Evolutionary conservation across 2,113 vertebrate genomes (phyloP), one percentile per base, ranked within the genome.

Genomic region (Pelusios castaneus): DNA sequence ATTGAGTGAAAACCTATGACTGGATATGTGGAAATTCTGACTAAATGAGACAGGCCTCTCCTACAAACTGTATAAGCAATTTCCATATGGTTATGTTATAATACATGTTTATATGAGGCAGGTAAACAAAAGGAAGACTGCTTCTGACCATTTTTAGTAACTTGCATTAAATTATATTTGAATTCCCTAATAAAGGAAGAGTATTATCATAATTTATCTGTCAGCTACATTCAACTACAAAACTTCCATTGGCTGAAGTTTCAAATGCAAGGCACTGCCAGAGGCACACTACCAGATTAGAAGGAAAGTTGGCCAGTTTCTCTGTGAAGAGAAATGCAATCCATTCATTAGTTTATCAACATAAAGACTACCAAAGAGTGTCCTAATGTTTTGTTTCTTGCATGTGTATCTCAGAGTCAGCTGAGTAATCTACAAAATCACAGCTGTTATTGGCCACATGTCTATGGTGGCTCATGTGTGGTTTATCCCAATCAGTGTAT

Each of bases 261-360:
- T 87, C 96, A 96, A 95, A 94, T 67, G 4, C 5, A 1, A 95
- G 97, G 95, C 95, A 97, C 86, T 9, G 43, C 94, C 97, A 94
- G 94, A 95, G 41, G 73, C 73, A 75, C 41, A 24, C 25, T 41
- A 43, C 38, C 73, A 45, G 25, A 76, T 12, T 45, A 34, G 73
- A 58, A 1, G 0, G 84, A 95, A 95, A 94, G 92, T 3, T 0
- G 1, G 81, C 51, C 1, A 24, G 41, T n/a, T 55, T 63, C 55
- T 31, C 34, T 1, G n/a, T 51, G 0, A 47, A 58, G 73, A 63
- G 45, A 7, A 58, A 54, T 0, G 11, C 4, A 1, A 5, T 0
- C 84, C 13, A 45, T 12, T 45, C 24, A 76, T 41, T 76, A 27
- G 41, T 27, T 14, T 25, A 22, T 80, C 11, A 14, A 78, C 92